phyloP scores from a whole-genome alignment of 2,888 invertebrate genomes.

The Pristionchus japonicus region DNA sequence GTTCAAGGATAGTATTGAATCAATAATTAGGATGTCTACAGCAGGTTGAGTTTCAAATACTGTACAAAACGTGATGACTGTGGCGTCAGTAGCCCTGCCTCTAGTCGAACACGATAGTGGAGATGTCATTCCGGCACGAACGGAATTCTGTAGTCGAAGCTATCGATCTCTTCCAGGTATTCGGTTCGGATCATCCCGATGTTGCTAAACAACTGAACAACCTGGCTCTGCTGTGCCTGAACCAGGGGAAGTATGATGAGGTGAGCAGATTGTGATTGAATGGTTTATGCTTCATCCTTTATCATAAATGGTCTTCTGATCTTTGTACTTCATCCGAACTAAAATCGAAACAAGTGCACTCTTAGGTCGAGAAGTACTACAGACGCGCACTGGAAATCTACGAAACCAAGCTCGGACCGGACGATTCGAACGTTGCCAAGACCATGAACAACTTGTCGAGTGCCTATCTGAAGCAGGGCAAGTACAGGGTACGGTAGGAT shows the following conservation, averaged over 20 bases:
- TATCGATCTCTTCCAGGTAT: constrained; percentile 79
- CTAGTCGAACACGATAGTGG: neutral
- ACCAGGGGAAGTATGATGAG: constrained; percentile 98
- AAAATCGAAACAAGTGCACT: too few relatives aligned
- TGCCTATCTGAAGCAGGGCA: constrained; percentile 95
- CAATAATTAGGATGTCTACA: too few relatives aligned
- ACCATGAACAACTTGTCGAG: constrained; percentile 99
- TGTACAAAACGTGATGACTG: too few relatives aligned
- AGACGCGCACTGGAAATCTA: constrained; percentile 94
- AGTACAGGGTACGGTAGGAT: constrained; percentile 83
- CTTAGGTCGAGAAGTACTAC: constrained; percentile 40
- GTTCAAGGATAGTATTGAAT: too few relatives aligned
- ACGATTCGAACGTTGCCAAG: constrained; percentile 98
- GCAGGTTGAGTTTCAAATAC: too few relatives aligned
- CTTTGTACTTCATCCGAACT: too few relatives aligned
- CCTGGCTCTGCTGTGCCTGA: constrained; percentile 96
- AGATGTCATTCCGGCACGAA: too few relatives aligned
- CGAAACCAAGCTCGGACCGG: constrained; percentile 93
- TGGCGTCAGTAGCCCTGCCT: neutral
- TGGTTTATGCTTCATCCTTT: too few relatives aligned
- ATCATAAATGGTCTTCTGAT: too few relatives aligned
- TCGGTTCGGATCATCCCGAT: constrained; percentile 98
- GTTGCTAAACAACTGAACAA: constrained; percentile 99
- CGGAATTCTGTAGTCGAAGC: too few relatives aligned
- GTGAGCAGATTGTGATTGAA: constrained; percentile 79